Percentiles rank a stretch among this genome's conserved stretches.
phyloP scores from a whole-genome alignment of 2,888 invertebrate species.

The Chydorus sphaericus region DNA sequence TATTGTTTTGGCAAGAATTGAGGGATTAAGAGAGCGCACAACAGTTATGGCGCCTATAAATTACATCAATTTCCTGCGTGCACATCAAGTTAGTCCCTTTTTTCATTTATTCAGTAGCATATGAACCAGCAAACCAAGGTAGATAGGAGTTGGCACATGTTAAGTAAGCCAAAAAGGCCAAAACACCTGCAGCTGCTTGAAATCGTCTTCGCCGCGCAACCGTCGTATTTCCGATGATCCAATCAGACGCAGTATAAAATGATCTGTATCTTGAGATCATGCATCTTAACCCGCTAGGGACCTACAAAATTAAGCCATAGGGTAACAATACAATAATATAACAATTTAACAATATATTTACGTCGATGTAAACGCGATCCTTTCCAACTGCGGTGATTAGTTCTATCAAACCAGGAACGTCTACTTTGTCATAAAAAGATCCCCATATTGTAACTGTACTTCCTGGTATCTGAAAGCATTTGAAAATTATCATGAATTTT shows the following conservation, averaged over 20 bases:
- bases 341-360: slow-evolving; percentile 42
- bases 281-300: not conserved
- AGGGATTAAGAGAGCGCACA: no score
- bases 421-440: slow-evolving; percentile 46
- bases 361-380: slow-evolving; percentile 57
- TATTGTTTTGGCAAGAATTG: no score
- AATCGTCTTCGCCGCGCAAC: not conserved
- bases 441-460: slow-evolving; percentile 71
- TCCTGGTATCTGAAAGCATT: slow-evolving; percentile 26
- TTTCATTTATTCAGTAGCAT: not conserved
- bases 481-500: not conserved
- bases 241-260: not conserved
- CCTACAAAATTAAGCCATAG: not conserved
- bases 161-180: not conserved
- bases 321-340: not conserved
- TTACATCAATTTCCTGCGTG: no score
- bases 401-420: slow-evolving; percentile 45
- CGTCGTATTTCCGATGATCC: not conserved
- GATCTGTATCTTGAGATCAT: not conserved
- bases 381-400: slow-evolving; percentile 51
- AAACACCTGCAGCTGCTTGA: not conserved
- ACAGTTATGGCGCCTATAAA: no score
- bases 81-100: no score
- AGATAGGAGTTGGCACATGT: not conserved
- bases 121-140: not conserved